Evolutionary conservation across 2,888 invertebrate species (phyloP).

Genomic region (Bellardia bayeri): DNA sequence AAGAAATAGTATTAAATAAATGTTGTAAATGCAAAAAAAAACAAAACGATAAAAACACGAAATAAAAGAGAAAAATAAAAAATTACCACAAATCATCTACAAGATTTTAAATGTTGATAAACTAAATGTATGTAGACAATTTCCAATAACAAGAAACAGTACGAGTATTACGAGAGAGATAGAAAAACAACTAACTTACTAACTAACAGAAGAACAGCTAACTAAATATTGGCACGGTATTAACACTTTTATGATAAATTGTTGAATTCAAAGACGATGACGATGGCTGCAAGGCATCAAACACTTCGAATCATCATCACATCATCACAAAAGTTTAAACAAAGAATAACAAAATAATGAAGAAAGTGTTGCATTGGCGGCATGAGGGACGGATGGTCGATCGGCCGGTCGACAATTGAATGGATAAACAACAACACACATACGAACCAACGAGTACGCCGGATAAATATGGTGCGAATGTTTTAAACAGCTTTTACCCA

Average conservation of each 20-base stretch:
- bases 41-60: background rate
- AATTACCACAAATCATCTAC: slow-evolving; percentile 58
- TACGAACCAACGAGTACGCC: background rate
- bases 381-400: slow-evolving; percentile 23
- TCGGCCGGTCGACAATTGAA: slow-evolving; percentile 24
- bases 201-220: slow-evolving; percentile 5
- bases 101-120: slow-evolving; percentile 52
- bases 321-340: slow-evolving; percentile 27
- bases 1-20: slow-evolving; percentile 45
- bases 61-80: slow-evolving; percentile 19
- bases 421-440: slow-evolving; percentile 44
- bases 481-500: slow-evolving; percentile 72
- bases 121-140: background rate
- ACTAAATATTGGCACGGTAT: slow-evolving; percentile 54
- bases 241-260: slow-evolving; percentile 66
- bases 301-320: slow-evolving; percentile 49
- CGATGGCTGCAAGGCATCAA: slow-evolving; percentile 64
- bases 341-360: slow-evolving; percentile 30
- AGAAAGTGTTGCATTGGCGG: slow-evolving; percentile 61
- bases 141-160: slow-evolving; percentile 3
- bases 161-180: slow-evolving; percentile 30
- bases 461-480: slow-evolving; percentile 67
- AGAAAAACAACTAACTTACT: slow-evolving; percentile 1
- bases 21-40: slow-evolving; percentile 34
- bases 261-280: slow-evolving; percentile 48